phyloP scores from a whole-genome alignment of 2,113 vertebrate genomes.

The Oriolus oriolus region DNA sequence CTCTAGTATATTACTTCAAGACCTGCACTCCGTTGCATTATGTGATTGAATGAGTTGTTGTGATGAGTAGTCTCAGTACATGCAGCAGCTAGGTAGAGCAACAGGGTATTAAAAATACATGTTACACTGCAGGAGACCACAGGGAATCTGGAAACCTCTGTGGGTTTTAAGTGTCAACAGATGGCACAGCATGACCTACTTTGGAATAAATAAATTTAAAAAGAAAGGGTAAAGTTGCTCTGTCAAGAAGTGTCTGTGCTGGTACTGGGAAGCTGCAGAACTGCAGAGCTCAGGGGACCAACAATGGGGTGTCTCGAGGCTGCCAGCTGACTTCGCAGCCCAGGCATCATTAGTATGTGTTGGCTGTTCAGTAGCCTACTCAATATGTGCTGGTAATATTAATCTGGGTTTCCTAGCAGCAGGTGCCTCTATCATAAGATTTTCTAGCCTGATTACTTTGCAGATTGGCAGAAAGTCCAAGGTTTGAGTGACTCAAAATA shows the following conservation, averaged over 20 bases:
- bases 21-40: neutral
- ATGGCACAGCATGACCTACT: conserved; percentile 15
- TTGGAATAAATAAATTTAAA: neutral
- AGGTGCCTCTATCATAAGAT: conserved; percentile 1
- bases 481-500: neutral
- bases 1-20: neutral
- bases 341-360: conserved; percentile 28
- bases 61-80: neutral
- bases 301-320: neutral
- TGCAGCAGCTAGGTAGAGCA: neutral
- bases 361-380: conserved; percentile 22
- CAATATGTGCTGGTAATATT: conserved; percentile 33
- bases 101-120: neutral
- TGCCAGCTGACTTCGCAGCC: neutral
- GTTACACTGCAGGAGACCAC: neutral
- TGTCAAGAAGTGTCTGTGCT: neutral
- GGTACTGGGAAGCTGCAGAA: neutral
- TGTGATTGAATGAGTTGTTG: neutral
- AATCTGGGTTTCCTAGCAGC: conserved; percentile 35
- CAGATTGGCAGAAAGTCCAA: conserved; percentile 26
- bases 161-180: neutral
- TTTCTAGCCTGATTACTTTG: neutral
- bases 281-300: neutral
- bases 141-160: neutral
- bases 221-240: neutral